Evolutionary conservation across 1,140 invertebrate species (phyloP).

Genomic region (Apolygus lucorum): DNA sequence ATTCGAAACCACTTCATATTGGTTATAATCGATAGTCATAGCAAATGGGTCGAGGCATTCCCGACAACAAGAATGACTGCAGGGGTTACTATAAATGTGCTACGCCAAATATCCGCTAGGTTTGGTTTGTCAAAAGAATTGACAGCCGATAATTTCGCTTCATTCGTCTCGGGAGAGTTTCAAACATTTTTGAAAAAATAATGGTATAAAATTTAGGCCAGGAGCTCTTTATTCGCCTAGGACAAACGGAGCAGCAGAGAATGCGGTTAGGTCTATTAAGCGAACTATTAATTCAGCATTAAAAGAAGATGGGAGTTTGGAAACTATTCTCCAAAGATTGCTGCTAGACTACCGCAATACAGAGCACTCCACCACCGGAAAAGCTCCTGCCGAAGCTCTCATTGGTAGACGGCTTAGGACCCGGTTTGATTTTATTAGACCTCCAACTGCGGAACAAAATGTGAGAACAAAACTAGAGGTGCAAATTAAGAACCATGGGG

Average conservation of each 20-base stretch:
- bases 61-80: neutral
- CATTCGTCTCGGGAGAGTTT: neutral
- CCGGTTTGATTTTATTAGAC: constrained; percentile 3
- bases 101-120: neutral
- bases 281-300: neutral
- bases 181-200: neutral
- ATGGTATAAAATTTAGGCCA: neutral
- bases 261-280: neutral
- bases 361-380: constrained; percentile 1
- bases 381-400: neutral
- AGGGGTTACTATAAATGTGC: neutral
- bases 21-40: neutral
- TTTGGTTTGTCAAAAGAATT: neutral
- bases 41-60: neutral
- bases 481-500: neutral
- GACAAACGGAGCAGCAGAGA: neutral
- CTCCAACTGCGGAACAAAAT: neutral
- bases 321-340: neutral
- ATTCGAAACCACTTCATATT: neutral
- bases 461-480: neutral
- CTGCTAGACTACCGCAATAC: neutral
- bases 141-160: neutral
- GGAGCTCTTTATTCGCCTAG: neutral
- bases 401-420: neutral
- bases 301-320: neutral